Evolutionary conservation across 2,888 invertebrate species (phyloP).

Genomic region (Anarsia innoxiella): DNA sequence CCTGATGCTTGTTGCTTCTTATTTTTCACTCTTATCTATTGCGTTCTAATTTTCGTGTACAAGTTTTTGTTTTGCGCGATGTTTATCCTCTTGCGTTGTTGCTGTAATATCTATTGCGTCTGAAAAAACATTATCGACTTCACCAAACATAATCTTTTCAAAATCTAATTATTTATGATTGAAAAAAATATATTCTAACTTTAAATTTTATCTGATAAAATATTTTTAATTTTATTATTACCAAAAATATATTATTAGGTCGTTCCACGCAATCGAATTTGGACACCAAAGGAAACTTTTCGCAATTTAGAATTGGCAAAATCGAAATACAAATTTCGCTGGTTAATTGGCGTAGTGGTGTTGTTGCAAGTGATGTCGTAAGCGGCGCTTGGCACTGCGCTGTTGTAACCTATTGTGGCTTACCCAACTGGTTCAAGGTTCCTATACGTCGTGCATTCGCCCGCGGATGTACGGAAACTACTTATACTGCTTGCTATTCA

Average conservation of each 20-base stretch:
- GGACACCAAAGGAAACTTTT: conserved; percentile 14
- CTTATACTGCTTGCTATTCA: neutral
- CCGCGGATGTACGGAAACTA: conserved; percentile 66
- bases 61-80: neutral
- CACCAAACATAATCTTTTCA: too few species aligned
- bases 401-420: conserved; percentile 71
- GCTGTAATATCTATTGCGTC: neutral
- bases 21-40: neutral
- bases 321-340: conserved; percentile 21
- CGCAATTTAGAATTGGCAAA: conserved; percentile 20
- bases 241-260: too few species aligned
- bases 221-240: too few species aligned
- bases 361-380: conserved; percentile 50
- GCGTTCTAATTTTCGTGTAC: neutral
- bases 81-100: neutral
- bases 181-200: too few species aligned
- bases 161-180: too few species aligned
- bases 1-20: too few species aligned
- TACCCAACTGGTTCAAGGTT: conserved; percentile 75
- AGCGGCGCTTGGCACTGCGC: conserved; percentile 56
- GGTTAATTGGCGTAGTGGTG: conserved; percentile 49
- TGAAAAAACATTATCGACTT: too few species aligned
- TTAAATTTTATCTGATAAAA: too few species aligned
- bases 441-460: conserved; percentile 60
- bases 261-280: too few species aligned